Conservation (phyloP, 2,113 vertebrate species). For the Charadrius vociferus region DNA sequence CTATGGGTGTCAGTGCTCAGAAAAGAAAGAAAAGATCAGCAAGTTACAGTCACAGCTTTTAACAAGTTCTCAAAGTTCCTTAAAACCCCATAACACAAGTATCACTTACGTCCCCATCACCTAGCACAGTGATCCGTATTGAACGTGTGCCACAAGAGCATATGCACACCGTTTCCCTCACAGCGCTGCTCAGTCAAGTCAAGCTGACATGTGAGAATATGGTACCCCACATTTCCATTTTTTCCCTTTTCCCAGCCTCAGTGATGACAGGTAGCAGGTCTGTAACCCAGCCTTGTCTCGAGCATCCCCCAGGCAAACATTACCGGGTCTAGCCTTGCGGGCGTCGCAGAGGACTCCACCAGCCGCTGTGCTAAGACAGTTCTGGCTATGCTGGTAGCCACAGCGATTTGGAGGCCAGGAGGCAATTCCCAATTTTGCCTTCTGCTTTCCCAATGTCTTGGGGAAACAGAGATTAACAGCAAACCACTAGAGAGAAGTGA, state of each 20-base stretch:
- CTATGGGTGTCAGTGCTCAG: neutral
- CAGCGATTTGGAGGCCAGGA: neutral
- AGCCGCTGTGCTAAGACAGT: neutral
- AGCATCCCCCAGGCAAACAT: neutral
- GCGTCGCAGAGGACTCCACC: rapidly evolving
- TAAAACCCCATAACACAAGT: neutral
- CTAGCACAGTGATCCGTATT: neutral
- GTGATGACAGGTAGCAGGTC: neutral
- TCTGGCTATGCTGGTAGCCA: neutral
- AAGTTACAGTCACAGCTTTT: neutral
- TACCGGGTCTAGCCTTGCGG: neutral
- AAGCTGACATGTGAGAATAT: neutral
- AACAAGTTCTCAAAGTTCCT: neutral
- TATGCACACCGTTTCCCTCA: neutral
- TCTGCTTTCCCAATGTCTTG: neutral
- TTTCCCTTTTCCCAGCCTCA: neutral
- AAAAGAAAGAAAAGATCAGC: neutral
- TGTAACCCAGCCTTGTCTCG: neutral
- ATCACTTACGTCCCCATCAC: neutral
- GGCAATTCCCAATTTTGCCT: neutral
- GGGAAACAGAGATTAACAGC: neutral
- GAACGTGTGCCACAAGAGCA: neutral
- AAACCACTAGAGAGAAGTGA: neutral
- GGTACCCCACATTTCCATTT: neutral
- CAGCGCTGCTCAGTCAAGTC: neutral